phyloP scores from a whole-genome alignment of 2,888 invertebrate species.

The Chydorus sphaericus region DNA sequence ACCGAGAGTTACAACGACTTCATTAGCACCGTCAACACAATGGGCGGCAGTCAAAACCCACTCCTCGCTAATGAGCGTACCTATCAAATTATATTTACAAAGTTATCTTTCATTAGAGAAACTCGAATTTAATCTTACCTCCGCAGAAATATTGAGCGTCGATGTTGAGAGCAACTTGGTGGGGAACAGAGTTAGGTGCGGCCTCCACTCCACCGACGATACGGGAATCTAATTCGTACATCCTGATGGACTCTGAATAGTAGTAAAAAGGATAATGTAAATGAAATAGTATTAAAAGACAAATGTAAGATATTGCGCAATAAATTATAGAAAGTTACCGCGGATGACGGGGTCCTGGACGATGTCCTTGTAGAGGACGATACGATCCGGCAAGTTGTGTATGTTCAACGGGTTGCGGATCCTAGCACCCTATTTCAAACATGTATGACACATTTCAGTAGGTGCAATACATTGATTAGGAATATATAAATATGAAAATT shows the following conservation, averaged over 20 bases:
- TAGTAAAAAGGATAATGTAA: neutral
- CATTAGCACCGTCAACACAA: neutral
- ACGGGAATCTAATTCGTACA: neutral
- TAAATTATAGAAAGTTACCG: neutral
- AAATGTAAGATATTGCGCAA: too few species aligned
- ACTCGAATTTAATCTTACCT: too few species aligned
- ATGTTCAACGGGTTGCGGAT: neutral
- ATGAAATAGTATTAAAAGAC: too few species aligned
- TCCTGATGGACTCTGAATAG: neutral
- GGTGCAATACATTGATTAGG: neutral
- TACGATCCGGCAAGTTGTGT: neutral
- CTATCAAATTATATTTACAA: too few species aligned
- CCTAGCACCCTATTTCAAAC: neutral
- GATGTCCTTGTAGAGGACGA: neutral
- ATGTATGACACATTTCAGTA: neutral
- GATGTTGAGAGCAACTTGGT: slow-evolving; percentile 18
- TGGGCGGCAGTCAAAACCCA: slow-evolving; percentile 11
- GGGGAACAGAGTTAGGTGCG: neutral
- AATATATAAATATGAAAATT: too few species aligned
- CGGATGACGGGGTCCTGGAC: neutral
- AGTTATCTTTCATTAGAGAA: too few species aligned
- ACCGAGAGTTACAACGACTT: slow-evolving; percentile 6
- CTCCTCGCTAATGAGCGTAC: neutral
- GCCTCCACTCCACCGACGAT: slow-evolving; percentile 13
- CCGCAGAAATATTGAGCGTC: slow-evolving; percentile 19